phyloP scores from a whole-genome alignment of 2,888 invertebrate species.

The Noctua janthina region DNA sequence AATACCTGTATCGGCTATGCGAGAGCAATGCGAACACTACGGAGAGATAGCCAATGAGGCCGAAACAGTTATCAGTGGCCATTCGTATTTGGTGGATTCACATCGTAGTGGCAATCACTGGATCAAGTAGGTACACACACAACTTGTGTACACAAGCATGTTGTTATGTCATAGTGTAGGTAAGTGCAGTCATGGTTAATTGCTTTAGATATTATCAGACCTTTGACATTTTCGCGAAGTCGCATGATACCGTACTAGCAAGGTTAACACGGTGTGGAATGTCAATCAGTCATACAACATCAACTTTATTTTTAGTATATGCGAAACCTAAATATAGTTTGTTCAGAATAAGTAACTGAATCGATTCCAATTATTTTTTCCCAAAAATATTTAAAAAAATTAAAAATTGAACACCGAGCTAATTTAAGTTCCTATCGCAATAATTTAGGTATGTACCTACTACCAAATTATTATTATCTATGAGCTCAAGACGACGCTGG shows the following conservation, averaged over 20 bases:
- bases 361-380: no score
- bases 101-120: constrained; percentile 10
- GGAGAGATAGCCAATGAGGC: constrained; percentile 35
- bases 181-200: constrained; percentile 43
- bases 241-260: constrained; percentile 32
- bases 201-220: constrained; percentile 54
- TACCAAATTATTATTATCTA: no score
- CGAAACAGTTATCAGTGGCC: constrained; percentile 38
- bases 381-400: no score
- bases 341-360: no score
- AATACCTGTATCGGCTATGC: constrained; percentile 57
- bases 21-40: constrained; percentile 19
- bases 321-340: no score
- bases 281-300: constrained; percentile 1
- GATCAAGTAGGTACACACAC: background rate
- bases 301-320: no score
- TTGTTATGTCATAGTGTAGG: constrained; percentile 28
- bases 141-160: constrained; percentile 1
- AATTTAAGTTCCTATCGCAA: no score
- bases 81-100: constrained; percentile 15
- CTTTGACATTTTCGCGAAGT: constrained; percentile 46
- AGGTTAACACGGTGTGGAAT: constrained; percentile 28
- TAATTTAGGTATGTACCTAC: no score
- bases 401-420: no score
- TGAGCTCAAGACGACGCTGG: no score